Evolutionary conservation across 1,140 invertebrate genomes (phyloP).

Genomic region (Drosophila fuyamai): DNA sequence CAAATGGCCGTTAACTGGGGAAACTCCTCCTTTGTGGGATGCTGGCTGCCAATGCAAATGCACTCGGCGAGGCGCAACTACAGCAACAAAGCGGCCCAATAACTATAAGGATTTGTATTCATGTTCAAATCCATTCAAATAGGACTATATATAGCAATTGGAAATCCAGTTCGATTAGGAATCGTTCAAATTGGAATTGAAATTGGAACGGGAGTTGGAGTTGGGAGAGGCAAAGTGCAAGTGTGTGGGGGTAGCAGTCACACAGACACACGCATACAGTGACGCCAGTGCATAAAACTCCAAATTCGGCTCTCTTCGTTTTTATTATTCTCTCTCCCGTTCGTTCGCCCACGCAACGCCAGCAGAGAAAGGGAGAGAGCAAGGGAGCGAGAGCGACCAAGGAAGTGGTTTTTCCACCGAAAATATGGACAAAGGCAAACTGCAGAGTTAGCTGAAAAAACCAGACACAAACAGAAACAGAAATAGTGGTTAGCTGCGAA

Average conservation of each 20-base stretch:
- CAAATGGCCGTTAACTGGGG: slow-evolving; percentile 16
- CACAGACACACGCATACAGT: not conserved
- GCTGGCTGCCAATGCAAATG: slow-evolving; percentile 35
- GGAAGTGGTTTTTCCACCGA: slow-evolving; percentile 42
- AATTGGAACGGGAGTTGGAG: slow-evolving; percentile 26
- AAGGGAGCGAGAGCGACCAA: slow-evolving; percentile 24
- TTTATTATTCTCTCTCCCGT: slow-evolving; percentile 22
- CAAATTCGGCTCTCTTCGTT: slow-evolving; percentile 37
- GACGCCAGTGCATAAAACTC: slow-evolving; percentile 55
- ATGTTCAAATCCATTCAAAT: slow-evolving; percentile 1
- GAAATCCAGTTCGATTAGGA: slow-evolving; percentile 13
- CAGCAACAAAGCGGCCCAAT: slow-evolving; percentile 46
- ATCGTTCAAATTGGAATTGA: slow-evolving; percentile 26
- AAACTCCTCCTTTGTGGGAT: slow-evolving; percentile 28
- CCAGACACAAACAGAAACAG: slow-evolving; percentile 25
- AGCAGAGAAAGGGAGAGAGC: slow-evolving; percentile 14
- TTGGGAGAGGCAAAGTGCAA: slow-evolving; percentile 48
- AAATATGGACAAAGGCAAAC: slow-evolving; percentile 42
- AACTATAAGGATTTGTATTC: not conserved
- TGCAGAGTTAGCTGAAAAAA: slow-evolving; percentile 36
- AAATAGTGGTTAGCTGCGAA: slow-evolving; percentile 45
- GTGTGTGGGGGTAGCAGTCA: slow-evolving; percentile 55
- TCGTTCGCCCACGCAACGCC: slow-evolving; percentile 61
- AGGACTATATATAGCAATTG: slow-evolving; percentile 34
- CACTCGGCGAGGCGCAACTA: slow-evolving; percentile 25